phyloP scores from a whole-genome alignment of 1,140 invertebrate genomes.

The Drosophila guanche region DNA sequence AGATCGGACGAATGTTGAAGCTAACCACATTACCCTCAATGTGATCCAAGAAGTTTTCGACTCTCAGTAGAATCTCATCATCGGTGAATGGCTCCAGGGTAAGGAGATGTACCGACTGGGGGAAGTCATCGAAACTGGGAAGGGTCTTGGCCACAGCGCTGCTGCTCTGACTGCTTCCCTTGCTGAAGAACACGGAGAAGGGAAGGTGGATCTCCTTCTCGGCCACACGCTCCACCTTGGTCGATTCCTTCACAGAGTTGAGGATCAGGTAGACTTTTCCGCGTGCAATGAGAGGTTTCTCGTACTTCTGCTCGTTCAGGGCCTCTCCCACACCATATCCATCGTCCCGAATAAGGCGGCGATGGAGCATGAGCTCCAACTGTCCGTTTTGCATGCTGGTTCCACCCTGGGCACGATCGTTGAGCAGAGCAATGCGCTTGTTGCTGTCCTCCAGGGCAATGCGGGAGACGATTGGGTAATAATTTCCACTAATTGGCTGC shows the following conservation, averaged over 20 bases:
- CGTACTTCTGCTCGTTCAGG: slow-evolving; percentile 92
- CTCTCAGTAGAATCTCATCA: slow-evolving; percentile 88
- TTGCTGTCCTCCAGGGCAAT: slow-evolving; percentile 87
- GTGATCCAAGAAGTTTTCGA: slow-evolving; percentile 94
- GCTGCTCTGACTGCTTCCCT: slow-evolving; percentile 71
- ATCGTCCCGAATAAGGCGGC: slow-evolving; percentile 94
- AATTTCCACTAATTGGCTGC: slow-evolving; percentile 90
- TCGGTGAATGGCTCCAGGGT: slow-evolving; percentile 94
- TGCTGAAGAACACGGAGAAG: slow-evolving; percentile 76
- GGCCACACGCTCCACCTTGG: slow-evolving; percentile 50
- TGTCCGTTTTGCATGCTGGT: slow-evolving; percentile 90
- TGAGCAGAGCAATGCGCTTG: slow-evolving; percentile 88
- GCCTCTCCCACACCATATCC: slow-evolving; percentile 96
- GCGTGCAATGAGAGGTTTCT: slow-evolving; percentile 90
- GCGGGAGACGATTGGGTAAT: slow-evolving; percentile 95
- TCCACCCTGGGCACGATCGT: slow-evolving; percentile 95
- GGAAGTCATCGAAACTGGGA: slow-evolving; percentile 74
- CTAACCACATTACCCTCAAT: slow-evolving; percentile 87
- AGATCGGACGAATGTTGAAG: slow-evolving; percentile 67
- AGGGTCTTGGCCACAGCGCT: slow-evolving; percentile 45
- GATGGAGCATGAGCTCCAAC: slow-evolving; percentile 94
- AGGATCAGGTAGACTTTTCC: slow-evolving; percentile 89
- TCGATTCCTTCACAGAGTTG: slow-evolving; percentile 78
- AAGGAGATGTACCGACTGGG: slow-evolving; percentile 92
- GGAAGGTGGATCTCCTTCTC: slow-evolving; percentile 69